Evolutionary conservation across 2,797 vertebrate species (phyloP).

Genomic region (Merluccius polli): DNA sequence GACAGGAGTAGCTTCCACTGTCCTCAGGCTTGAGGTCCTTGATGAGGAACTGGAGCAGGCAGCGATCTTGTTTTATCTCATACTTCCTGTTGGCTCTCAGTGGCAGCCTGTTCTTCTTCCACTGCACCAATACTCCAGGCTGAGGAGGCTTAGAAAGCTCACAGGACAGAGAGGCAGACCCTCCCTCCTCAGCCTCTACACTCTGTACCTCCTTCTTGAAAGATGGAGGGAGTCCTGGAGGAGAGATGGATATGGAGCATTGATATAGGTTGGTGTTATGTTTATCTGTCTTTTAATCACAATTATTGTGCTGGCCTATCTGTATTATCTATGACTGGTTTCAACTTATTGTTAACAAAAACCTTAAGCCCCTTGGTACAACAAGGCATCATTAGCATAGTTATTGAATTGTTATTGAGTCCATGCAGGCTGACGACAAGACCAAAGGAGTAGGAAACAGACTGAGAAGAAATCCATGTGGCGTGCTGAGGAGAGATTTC

Average conservation of each 20-base stretch:
- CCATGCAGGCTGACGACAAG: neutral
- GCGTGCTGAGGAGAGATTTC: neutral
- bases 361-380: neutral
- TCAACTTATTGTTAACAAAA: neutral
- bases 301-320: too few species aligned
- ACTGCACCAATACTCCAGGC: slow-evolving; percentile 50
- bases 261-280: neutral
- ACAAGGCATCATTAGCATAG: neutral
- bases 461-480: neutral
- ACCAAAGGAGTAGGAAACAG: neutral
- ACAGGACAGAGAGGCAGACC: slow-evolving; percentile 63
- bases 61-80: slow-evolving; percentile 67
- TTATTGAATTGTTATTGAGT: neutral
- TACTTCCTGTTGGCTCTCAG: slow-evolving; percentile 69
- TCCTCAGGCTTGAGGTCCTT: slow-evolving; percentile 75
- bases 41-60: slow-evolving; percentile 70
- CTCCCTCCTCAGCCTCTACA: slow-evolving; percentile 57
- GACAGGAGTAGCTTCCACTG: slow-evolving; percentile 33
- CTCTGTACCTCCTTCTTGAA: slow-evolving; percentile 47
- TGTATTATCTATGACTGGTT: neutral
- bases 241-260: neutral
- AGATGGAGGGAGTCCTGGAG: slow-evolving; percentile 34
- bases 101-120: slow-evolving; percentile 70
- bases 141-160: slow-evolving; percentile 65
- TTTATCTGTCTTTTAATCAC: too few species aligned